Evolutionary conservation across 2,113 vertebrate species (phyloP), one percentile per base, ranked within the genome.

Genomic region (Heterotilapia buettikoferi): DNA sequence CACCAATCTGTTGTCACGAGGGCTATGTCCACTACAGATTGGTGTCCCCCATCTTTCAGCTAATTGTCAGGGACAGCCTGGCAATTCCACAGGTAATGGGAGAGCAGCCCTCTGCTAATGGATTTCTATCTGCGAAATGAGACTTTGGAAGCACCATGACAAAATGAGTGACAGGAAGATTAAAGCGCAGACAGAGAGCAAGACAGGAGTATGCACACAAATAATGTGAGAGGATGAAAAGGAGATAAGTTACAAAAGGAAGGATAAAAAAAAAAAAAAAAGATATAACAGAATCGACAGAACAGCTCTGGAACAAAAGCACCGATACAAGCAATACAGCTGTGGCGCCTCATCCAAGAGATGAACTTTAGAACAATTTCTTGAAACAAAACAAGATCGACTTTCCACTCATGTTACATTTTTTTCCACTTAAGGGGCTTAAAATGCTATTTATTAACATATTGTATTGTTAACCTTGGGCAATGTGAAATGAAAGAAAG

Each of bases 111-210:
- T 88, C 84, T 83, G 84, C 84, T 93, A 93, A 95, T 95, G 91
- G 89, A 91, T 91, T 93, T 85, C 91, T 92, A 86, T 83, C 83
- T 90, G 61, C 91, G 91, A 93, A 94, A 94, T 93, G 92, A 93
- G 93, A 92, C 89, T 94, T 79, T 90, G 86, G 89, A 86, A 86
- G 54, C 81, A 21, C 14, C 18, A 21, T 92, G 93, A 94, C 93
- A 94, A 86, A 52, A 90, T 94, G 94, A 95, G 11, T 94, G 94
- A 94, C 94, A 94, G 92, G 81, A 87, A 86, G 89, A 94, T 94
- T 92, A 94, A 73, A 88, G 76, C 61, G 5, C 57, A 76, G 89
- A 88, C 68, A 50, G 82, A 21, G 68, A 78, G 59, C 63, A 18
- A 71, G n/a, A 36, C 29, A 38, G 4, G 12, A 36, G 47, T 59